Percentiles rank a stretch among this genome's conserved stretches.
These are phyloP conservation scores for Cyrtonyx montezumae DNA, from an alignment of 2,113 vertebrate species.

Conservation along the genomic window DNA sequence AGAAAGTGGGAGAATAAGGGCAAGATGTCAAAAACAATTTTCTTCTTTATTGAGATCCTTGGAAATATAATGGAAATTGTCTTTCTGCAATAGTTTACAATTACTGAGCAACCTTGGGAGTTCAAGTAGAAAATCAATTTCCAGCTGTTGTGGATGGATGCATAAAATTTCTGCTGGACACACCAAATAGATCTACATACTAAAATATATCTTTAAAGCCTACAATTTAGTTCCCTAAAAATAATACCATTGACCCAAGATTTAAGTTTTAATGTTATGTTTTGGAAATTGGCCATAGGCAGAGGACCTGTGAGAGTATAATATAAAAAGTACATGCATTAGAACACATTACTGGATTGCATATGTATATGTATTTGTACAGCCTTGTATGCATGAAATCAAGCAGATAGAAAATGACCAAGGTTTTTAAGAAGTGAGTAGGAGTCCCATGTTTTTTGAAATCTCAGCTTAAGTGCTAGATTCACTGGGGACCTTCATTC, in stretches of 20 bases:
- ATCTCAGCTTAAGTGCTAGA: background rate
- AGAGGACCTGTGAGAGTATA: background rate
- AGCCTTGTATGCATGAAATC: background rate
- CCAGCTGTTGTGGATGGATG: constrained; percentile 1
- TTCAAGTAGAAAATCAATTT: constrained; percentile 68
- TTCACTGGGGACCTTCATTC: background rate
- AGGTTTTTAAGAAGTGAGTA: background rate
- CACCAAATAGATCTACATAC: background rate
- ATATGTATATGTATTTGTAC: background rate
- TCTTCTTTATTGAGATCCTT: background rate
- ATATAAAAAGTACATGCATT: background rate
- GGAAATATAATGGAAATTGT: constrained; percentile 29
- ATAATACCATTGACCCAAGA: background rate
- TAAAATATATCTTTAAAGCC: background rate
- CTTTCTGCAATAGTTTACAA: constrained; percentile 50
- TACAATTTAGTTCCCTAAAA: background rate
- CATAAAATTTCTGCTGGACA: constrained; percentile 28
- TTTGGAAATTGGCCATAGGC: background rate
- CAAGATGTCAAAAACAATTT: background rate
- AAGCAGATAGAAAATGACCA: background rate
- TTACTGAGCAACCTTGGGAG: constrained; percentile 38
- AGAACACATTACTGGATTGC: background rate
- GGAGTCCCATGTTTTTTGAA: background rate
- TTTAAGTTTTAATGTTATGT: constrained; percentile 17
- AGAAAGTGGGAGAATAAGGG: background rate